Base-by-base conservation (phyloP, 2,888 invertebrate genomes). In the Agrochola macilenta region DNA sequence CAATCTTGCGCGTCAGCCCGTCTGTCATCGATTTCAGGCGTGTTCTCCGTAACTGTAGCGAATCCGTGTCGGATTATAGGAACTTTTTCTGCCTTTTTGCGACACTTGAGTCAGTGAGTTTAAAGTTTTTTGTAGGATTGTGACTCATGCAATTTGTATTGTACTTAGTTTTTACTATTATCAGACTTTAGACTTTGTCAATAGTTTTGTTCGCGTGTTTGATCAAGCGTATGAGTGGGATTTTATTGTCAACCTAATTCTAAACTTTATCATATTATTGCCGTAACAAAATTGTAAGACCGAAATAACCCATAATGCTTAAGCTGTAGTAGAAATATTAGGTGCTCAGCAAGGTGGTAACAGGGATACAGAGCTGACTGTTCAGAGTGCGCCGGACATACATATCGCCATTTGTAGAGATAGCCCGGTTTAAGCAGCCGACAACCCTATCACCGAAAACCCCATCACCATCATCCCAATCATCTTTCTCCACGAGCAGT, bases 11-110 rank as follows among this genome's bases (percentile, higher is more conserved):
- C 76, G 77, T 79, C 87, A 71, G 78, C 82, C 71, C 46, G 78
- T 76, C 88, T 84, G 85, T 87, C 89, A 88, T 87, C 84, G 81
- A 87, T 87, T 87, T 83, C 85, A 86, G 66, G 69, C 80, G 30
- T 69, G 52, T 63, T 58, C 74, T 70, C 79, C 83, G 79, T 61
- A 85, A 82, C 78, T 69, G 70, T 69, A 46, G 61, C 85, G 78
- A 60, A 68, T 69, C 71, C 68, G 63, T 54, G 30, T 81, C 87
- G 60, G 69, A 79, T 82, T 69, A 57, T 61, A 60, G n/a, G 68
- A 84, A 71, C 35, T 74, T 83, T 73, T 86, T 84, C 43, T 58
- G 17, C 14, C 35, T 68, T 63, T 73, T 77, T 74, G 61, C 61
- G 52, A 71, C 49, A 58, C 54, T 60, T 43, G 39, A 82, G 14